Evolutionary conservation across 1,140 invertebrate species (phyloP), one percentile per base, ranked within the genome.

Genomic region (Mactra quadrangularis): DNA sequence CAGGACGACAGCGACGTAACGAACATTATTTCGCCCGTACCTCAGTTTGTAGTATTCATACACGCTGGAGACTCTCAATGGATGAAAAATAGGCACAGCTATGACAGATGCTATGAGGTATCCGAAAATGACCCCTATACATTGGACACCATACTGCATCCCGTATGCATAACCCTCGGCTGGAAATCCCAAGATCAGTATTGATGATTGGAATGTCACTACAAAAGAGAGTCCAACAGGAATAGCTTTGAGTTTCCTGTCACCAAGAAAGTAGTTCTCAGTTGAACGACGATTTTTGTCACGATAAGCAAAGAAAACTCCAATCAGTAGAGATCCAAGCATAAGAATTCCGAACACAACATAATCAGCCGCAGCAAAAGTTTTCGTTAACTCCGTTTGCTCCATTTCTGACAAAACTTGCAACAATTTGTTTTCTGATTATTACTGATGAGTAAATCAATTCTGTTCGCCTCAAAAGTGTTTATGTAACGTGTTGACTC

Each of bases 271-370:
- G 88, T 96, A 97, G 87, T 97, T 96, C 77, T 95, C 94, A 35
- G 95, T 95, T 3, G 97, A 98, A 93, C 95, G 96, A 91, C 98
- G 97, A 89, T 95, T 95, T 0, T 96, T 96, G 17, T 95, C 97
- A 27, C 95, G 96, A 85, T 97, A 96, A 79, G 95, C 93, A 88
- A 96, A 97, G 90, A 96, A 97, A 0, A 96, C 93, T 0, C 96
- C 96, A 74, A 97, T 96, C 7, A 94, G 94, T 75, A 95, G 95
- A 6, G 87, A 88, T 13, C 83, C 62, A 0, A 60, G 19, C 15
- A 88, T 33, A 35, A 72, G 45, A 38, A 72, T n/a, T 15, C 41
- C 76, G 55, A 85, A 87, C 9, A 88, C 66, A 38, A 85, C 64
- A 47, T 86, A 88, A 53, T 88, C 87, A n/a, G 70, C 79, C 15